These are phyloP conservation scores for Xanthia togata DNA, from an alignment of 2,888 invertebrate species.

Conservation along the genomic window DNA sequence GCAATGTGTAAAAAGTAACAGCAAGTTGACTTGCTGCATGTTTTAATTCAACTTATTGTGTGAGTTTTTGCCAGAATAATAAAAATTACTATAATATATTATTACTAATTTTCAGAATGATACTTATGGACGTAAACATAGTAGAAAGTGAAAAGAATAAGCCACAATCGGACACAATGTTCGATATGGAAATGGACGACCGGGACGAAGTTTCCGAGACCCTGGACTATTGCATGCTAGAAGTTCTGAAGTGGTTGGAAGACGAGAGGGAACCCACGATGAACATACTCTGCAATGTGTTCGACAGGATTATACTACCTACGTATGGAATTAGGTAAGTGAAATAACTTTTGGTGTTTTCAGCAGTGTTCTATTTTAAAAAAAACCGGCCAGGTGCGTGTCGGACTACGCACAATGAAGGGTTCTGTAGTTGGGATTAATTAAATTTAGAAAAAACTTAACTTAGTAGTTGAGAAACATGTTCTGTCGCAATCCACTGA, in stretches of 20 bases:
- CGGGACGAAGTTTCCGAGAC: slow-evolving; percentile 86
- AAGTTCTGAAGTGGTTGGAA: slow-evolving; percentile 93
- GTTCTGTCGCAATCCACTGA: too few species aligned
- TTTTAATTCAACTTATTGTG: neutral
- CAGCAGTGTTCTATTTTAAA: neutral
- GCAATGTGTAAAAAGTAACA: neutral
- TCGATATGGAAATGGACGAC: slow-evolving; percentile 90
- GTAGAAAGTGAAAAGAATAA: slow-evolving; percentile 85
- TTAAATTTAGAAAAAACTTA: too few species aligned
- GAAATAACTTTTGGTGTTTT: neutral
- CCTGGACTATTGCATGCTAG: slow-evolving; percentile 94
- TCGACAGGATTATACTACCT: slow-evolving; percentile 95
- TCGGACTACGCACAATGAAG: too few species aligned
- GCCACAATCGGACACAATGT: slow-evolving; percentile 83
- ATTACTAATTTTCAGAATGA: slow-evolving; percentile 89
- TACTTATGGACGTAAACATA: slow-evolving; percentile 94
- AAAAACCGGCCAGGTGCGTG: too few species aligned
- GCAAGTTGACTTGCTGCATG: neutral
- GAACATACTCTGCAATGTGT: slow-evolving; percentile 92
- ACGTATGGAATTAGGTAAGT: slow-evolving; percentile 93
- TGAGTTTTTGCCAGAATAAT: neutral
- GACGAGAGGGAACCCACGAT: slow-evolving; percentile 91
- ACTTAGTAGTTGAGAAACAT: too few species aligned
- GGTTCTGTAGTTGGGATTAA: too few species aligned
- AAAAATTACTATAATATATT: neutral